Evolutionary conservation across 2,113 vertebrate genomes (phyloP), one percentile per base, ranked within the genome.

Genomic region (Bujurquina vittata): DNA sequence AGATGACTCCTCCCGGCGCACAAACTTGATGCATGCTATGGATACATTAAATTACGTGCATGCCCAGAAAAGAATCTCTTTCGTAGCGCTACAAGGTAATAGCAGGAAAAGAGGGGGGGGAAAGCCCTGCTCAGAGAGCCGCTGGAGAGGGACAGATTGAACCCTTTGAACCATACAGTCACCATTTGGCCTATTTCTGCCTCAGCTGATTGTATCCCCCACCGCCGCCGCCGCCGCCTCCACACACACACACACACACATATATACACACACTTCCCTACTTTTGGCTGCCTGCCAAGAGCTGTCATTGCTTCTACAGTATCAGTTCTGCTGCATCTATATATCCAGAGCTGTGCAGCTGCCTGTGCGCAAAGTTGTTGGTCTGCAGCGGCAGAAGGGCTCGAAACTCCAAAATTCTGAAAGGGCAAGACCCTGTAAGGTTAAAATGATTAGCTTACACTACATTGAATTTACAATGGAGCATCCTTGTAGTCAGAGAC

Each of bases 111-210:
- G 17, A 15, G 20, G 52, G 17, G 31, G 33, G 17, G 31, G 33
- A 84, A 81, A 76, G 12, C 56, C 63, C n/a, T 26, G 17, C 37
- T 56, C 52, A 10, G 59, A 74, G 62, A 84, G 31, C 35, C 77
- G 75, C 83, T 8, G 7, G 74, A 67, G 79, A 80, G 87, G 87
- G 88, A 88, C 83, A 84, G 75, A 83, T 72, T 72, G 33, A 92
- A 94, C 92, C 37, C 89, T 84, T 62, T 94, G 91, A 94, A 93
- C 93, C 84, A 20, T 82, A 78, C 85, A 89, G 87, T 92, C 92
- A 90, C 82, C 61, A 58, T 91, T 93, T 94, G 92, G 91, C 91
- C 94, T 93, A 91, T 91, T 92, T 94, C 89, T 93, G 87, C 92
- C 89, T 93, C 93, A 93, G 93, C 93, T 95, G 93, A 94, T 90